Conservation (phyloP, 1,140 invertebrate species). For the Triops cancriformis region DNA sequence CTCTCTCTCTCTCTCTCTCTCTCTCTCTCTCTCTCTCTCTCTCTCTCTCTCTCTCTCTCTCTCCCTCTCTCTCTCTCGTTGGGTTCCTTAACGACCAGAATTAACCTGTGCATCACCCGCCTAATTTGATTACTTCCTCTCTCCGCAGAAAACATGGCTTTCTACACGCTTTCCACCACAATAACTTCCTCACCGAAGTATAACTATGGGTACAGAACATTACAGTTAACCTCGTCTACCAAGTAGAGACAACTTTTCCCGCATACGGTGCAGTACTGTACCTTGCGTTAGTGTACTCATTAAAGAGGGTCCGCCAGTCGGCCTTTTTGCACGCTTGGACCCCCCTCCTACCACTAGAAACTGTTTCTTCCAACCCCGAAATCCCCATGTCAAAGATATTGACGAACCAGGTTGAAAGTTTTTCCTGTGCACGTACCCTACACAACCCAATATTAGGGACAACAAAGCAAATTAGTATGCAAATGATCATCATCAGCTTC, state of each 20-base stretch:
- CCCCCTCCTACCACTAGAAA: neutral
- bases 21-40: no score
- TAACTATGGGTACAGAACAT: no score
- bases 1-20: no score
- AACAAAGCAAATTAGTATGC: slow-evolving; percentile 10
- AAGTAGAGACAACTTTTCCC: no score
- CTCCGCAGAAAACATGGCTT: neutral
- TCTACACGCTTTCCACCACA: neutral
- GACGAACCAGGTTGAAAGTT: neutral
- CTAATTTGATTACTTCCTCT: slow-evolving; percentile 7
- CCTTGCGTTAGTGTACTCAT: no score
- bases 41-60: no score
- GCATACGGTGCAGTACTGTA: no score
- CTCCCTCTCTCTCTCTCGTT: no score
- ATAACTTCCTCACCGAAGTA: neutral
- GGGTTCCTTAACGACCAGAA: neutral
- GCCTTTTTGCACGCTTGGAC: no score
- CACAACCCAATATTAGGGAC: neutral
- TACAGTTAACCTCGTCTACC: no score
- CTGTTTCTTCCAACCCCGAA: neutral
- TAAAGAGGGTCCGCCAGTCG: no score
- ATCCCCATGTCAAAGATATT: neutral
- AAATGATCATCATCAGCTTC: slow-evolving; percentile 6
- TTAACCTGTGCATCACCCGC: neutral
- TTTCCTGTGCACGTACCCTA: no score